Percentiles rank a stretch among this genome's conserved stretches.
Conservation (phyloP, 2,888 invertebrate genomes). For the Neoaliturus tenellus region DNA sequence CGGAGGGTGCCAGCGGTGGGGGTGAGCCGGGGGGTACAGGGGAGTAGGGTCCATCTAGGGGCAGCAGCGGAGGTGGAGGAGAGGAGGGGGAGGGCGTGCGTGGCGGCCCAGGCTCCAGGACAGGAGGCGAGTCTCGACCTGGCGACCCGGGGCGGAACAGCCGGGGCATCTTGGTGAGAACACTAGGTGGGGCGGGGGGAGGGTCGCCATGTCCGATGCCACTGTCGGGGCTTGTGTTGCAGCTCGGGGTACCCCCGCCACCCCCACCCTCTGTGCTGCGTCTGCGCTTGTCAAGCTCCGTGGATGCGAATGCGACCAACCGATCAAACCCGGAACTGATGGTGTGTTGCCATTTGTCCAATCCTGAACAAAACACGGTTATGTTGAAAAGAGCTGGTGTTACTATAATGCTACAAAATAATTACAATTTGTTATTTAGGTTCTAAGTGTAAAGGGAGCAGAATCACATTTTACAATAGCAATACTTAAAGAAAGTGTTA, state of each 20-base stretch:
- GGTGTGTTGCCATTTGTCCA: conserved; percentile 94
- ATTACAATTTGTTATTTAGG: too few relatives aligned
- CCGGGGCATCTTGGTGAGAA: conserved; percentile 68
- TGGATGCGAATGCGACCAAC: conserved; percentile 94
- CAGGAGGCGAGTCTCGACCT: conserved; percentile 74
- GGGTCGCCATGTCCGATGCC: conserved; percentile 86
- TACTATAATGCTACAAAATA: not conserved
- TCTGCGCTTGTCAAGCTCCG: conserved; percentile 91
- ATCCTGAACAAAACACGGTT: conserved; percentile 72
- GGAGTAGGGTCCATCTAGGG: conserved; percentile 69
- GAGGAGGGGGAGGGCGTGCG: conserved; percentile 77
- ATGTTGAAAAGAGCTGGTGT: conserved; percentile 17
- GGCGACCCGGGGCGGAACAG: conserved; percentile 73
- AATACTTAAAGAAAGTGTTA: too few relatives aligned
- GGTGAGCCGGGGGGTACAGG: conserved; percentile 71
- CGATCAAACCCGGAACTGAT: conserved; percentile 96
- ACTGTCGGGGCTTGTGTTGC: conserved; percentile 91
- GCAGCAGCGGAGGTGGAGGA: conserved; percentile 66
- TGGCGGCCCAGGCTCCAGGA: conserved; percentile 74
- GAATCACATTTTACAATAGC: too few relatives aligned
- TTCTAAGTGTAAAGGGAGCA: too few relatives aligned
- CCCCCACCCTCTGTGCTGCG: conserved; percentile 85
- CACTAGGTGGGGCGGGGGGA: conserved; percentile 73
- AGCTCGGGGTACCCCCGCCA: conserved; percentile 77
- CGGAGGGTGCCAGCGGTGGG: conserved; percentile 72